phyloP scores from a whole-genome alignment of 2,888 invertebrate genomes.

The Calephelis perditalis region DNA sequence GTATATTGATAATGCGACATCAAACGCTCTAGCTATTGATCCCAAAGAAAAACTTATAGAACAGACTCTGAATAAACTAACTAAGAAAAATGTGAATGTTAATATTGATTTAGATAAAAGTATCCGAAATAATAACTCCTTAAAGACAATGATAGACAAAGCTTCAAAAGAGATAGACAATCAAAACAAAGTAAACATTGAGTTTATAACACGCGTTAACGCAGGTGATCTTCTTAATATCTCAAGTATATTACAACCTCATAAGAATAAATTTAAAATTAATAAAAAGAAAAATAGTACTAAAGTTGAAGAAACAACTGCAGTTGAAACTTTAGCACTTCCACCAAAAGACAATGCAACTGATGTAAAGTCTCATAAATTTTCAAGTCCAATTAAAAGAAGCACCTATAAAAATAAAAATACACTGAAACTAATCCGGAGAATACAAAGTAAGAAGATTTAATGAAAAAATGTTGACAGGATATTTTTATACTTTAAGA shows the following conservation, averaged over 20 bases:
- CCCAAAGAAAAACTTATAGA: too few species aligned
- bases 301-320: too few species aligned
- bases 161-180: constrained; percentile 50
- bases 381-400: constrained; percentile 24
- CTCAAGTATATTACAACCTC: background rate
- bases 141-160: constrained; percentile 40
- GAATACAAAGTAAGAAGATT: constrained; percentile 36
- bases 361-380: constrained; percentile 15
- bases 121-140: constrained; percentile 18
- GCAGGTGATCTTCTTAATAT: background rate
- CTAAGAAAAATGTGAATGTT: constrained; percentile 17
- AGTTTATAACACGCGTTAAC: constrained; percentile 40
- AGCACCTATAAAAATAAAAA: constrained; percentile 34
- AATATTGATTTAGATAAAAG: constrained; percentile 37
- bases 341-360: background rate
- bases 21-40: too few species aligned
- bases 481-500: too few species aligned
- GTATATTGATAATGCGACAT: too few species aligned
- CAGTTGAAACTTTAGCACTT: background rate
- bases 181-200: constrained; percentile 51
- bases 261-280: background rate
- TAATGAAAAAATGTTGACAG: background rate
- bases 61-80: too few species aligned
- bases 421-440: constrained; percentile 37
- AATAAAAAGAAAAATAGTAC: background rate